Base-by-base conservation (phyloP, 1,140 invertebrate genomes). In the Heterodera carotae region DNA sequence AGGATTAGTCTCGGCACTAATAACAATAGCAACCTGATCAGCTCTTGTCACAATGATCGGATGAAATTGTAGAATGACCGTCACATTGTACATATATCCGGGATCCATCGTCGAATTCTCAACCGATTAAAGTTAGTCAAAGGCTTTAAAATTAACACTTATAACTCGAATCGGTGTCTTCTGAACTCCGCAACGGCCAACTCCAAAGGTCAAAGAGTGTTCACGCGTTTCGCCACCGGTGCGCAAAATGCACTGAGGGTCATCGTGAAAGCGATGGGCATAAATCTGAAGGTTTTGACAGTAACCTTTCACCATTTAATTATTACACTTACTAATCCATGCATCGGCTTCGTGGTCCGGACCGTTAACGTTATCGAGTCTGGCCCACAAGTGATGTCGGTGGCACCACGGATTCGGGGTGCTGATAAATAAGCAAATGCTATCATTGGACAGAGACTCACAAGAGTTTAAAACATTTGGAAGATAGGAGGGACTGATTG, bases 61-160 rank as follows among this genome's bases (percentile, higher is more conserved):
- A 80, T 86, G 85, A 70, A 86, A 86, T 77, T 86, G 85, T 6
- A 86, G 81, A 33, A 86, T 86, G 2, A 86, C 81, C n/a, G 85
- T 83, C 22, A 88, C 71, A 77, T 87, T 87, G 80, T 80, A 86
- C 25, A 78, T 59, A 43, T 88, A 86, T 34, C 85, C 85, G 15
- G 48, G 22, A 36, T 82, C 82, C n/a, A n/a, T n/a, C n/a, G 25
- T 12, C 62, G 62, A 56, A 56, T 56, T 56, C 48, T 56, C 15
- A 56, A 56, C 12, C 48, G 22, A 18, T 56, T 22, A 22, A 18
- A 56, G n/a, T n/a, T 22, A 0, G 48, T 15, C 48, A 22, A 2
- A 56, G 48, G 22, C 5, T 56, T n/a, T 18, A 10, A 74, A 75
- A 60, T 29, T 25, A 39, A 22, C 6, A 76, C 69, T 71, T 56